Evolutionary conservation across 2,113 vertebrate species (phyloP).

Genomic region (Mobula hypostoma): DNA sequence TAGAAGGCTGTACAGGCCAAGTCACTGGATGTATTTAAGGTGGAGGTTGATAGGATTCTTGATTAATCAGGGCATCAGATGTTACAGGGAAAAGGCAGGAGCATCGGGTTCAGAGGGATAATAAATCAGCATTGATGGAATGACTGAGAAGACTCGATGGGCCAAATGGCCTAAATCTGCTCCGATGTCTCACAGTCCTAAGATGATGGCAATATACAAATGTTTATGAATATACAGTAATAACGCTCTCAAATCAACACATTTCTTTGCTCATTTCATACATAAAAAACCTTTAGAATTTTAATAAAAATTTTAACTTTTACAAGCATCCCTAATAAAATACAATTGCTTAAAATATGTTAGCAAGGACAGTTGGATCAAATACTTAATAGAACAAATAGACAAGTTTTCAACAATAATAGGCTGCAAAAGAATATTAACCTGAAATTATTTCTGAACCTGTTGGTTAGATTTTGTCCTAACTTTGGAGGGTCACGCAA

Average conservation of each 20-base stretch:
- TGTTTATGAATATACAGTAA: background rate
- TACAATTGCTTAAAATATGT: background rate
- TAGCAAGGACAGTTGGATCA: constrained; percentile 13
- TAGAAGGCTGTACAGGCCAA: no score
- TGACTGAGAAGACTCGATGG: no score
- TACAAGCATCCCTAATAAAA: background rate
- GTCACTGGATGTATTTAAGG: no score
- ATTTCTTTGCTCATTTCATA: background rate
- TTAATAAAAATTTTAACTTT: background rate
- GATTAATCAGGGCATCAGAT: no score
- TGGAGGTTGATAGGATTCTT: no score
- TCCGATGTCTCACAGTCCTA: no score
- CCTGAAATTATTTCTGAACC: background rate
- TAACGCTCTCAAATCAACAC: background rate
- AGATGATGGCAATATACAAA: background rate
- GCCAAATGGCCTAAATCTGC: no score
- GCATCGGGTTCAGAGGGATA: no score
- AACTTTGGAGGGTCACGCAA: background rate
- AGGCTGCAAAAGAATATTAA: background rate
- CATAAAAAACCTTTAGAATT: background rate
- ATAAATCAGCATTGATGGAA: no score
- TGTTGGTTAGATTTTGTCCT: background rate
- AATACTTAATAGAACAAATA: background rate
- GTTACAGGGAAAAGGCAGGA: no score
- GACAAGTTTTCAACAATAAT: background rate